Evolutionary conservation across 2,797 vertebrate species (phyloP).

Genomic region (Sebastes kiyomatsui): DNA sequence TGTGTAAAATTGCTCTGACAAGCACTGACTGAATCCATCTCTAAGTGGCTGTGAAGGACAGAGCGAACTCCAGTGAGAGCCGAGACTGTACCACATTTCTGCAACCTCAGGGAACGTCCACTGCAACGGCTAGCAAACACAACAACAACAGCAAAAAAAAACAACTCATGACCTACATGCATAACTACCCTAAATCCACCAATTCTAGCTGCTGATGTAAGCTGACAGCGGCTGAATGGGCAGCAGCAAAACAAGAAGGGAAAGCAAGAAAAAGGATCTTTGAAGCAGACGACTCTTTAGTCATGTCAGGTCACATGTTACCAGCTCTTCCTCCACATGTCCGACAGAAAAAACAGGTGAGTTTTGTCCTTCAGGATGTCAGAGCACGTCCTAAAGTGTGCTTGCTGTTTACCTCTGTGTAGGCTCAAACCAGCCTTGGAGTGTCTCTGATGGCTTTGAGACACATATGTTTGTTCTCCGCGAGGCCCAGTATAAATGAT

Average conservation of each 20-base stretch:
- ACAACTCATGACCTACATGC: constrained; percentile 63
- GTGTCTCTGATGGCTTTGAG: constrained; percentile 56
- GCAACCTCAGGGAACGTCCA: constrained; percentile 65
- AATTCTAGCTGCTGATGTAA: constrained; percentile 47
- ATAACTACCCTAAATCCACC: constrained; percentile 29
- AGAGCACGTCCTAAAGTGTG: neutral
- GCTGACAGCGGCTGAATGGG: constrained; percentile 30
- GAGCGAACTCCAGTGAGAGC: constrained; percentile 30
- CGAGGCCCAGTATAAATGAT: constrained; percentile 64
- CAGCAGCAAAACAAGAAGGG: constrained; percentile 19
- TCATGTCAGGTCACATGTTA: constrained; percentile 1
- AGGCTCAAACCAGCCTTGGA: constrained; percentile 37
- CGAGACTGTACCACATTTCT: constrained; percentile 40
- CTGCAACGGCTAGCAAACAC: constrained; percentile 37
- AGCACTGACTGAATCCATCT: constrained; percentile 50
- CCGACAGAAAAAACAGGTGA: constrained; percentile 1
- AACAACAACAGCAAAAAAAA: neutral
- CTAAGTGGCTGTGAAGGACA: constrained; percentile 71
- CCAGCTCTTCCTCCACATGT: constrained; percentile 4
- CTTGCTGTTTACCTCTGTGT: constrained; percentile 10
- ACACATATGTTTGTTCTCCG: constrained; percentile 63
- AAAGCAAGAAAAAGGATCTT: constrained; percentile 15
- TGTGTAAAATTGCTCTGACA: constrained; percentile 45
- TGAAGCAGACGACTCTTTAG: neutral
- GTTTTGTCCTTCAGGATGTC: constrained; percentile 40